Evolutionary conservation across 2,113 vertebrate species (phyloP).

Genomic region (Chaetorhynchus papuensis): DNA sequence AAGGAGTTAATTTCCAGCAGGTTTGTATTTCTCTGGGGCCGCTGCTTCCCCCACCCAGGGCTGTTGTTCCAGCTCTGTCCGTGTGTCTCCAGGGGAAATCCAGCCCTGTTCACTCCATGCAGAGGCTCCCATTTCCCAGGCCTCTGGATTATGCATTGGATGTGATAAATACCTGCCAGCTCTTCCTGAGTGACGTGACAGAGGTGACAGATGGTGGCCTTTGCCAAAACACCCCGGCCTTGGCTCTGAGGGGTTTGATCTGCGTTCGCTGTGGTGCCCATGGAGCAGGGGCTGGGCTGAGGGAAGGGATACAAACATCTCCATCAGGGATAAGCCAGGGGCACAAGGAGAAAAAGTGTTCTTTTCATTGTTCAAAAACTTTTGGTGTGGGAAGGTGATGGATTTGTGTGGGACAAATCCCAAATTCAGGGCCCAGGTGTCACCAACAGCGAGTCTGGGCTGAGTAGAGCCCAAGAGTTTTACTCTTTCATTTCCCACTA

Average conservation of each 20-base stretch:
- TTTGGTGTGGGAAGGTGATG: not conserved
- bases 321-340: not conserved
- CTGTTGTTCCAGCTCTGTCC: not conserved
- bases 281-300: not conserved
- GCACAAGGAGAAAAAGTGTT: not conserved
- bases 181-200: not conserved
- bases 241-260: not conserved
- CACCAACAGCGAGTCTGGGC: not conserved
- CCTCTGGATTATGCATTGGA: not conserved
- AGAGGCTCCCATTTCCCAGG: not conserved
- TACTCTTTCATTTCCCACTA: not conserved
- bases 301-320: not conserved
- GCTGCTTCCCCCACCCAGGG: not conserved
- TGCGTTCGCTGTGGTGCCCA: not conserved
- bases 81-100: not conserved
- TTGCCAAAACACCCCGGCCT: not conserved
- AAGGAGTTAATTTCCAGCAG: slow-evolving; percentile 90
- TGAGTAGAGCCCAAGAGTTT: not conserved
- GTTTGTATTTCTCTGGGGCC: slow-evolving; percentile 61
- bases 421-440: not conserved
- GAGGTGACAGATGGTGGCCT: not conserved
- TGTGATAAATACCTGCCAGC: not conserved
- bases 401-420: not conserved
- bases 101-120: not conserved
- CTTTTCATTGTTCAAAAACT: not conserved